phyloP scores from a whole-genome alignment of 2,113 vertebrate genomes.

The Pagrus major region DNA sequence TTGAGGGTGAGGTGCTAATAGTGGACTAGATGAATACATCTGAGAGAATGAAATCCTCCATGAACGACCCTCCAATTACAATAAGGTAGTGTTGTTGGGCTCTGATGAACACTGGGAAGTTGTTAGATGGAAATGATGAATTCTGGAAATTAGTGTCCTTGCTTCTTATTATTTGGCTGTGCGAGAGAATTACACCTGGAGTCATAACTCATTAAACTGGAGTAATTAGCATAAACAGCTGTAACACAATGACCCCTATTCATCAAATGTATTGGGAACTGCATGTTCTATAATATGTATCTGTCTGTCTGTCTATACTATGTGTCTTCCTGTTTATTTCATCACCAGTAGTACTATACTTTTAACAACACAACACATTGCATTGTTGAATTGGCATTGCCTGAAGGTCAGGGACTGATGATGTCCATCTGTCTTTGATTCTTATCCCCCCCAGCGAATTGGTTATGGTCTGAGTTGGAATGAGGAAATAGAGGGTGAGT shows the following conservation, averaged over 20 bases:
- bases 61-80: slow-evolving; percentile 60
- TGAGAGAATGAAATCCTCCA: slow-evolving; percentile 47
- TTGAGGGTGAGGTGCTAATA: slow-evolving; percentile 38
- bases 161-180: slow-evolving; percentile 74
- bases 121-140: slow-evolving; percentile 72
- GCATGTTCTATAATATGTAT: slow-evolving; percentile 64
- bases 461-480: slow-evolving; percentile 66
- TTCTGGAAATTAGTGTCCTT: slow-evolving; percentile 75
- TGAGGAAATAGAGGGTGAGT: slow-evolving; percentile 60
- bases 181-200: slow-evolving; percentile 75
- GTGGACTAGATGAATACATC: slow-evolving; percentile 34
- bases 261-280: slow-evolving; percentile 76
- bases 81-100: slow-evolving; percentile 43
- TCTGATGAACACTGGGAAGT: slow-evolving; percentile 58
- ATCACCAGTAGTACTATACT: slow-evolving; percentile 26
- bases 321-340: slow-evolving; percentile 42
- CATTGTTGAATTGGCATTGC: slow-evolving; percentile 61
- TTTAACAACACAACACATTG: slow-evolving; percentile 56
- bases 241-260: slow-evolving; percentile 82
- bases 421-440: slow-evolving; percentile 78
- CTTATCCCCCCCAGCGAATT: slow-evolving; percentile 59
- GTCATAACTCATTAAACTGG: slow-evolving; percentile 81
- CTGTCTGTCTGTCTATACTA: slow-evolving; percentile 43
- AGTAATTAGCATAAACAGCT: slow-evolving; percentile 83
- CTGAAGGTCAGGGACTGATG: slow-evolving; percentile 73